Evolutionary conservation across 2,797 vertebrate species (phyloP), one percentile per base, ranked within the genome.

Genomic region (Acestrorhynchus altus): DNA sequence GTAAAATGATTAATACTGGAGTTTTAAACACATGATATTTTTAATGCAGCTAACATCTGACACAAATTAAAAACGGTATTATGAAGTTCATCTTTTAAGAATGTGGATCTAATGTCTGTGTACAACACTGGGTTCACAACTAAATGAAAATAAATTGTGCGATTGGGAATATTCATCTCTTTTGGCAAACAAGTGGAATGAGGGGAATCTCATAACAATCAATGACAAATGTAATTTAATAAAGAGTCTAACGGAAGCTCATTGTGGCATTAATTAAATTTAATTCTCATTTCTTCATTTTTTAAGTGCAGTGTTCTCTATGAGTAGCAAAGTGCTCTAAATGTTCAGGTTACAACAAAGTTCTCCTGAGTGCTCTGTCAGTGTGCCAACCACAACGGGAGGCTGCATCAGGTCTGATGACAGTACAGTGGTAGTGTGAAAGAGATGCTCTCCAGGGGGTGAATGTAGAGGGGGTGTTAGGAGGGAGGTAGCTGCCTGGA

Each of bases 191-290:
- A 52, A 61, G 61, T 31, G 11, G 13, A 12, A 12, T 11, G 44
- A 46, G 44, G 44, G 3, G 11, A 46, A 2, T n/a, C n/a, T n/a
- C n/a, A n/a, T n/a, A n/a, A n/a, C n/a, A n/a, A n/a, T n/a, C n/a
- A n/a, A n/a, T n/a, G n/a, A n/a, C n/a, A n/a, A n/a, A 3, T 12
- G 13, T 46, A 10, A 54, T 65, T 56, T 42, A 44, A 80, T 63
- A 74, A 80, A 80, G 42, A 78, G 68, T 24, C 44, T 59, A 80
- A 67, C 44, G 56, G 74, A 35, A 44, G 73, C 26, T 54, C 74
- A 24, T 18, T 57, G 44, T 71, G 39, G 68, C 26, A 69, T 35
- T 59, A 76, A 72, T 80, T 79, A 78, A 49, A 16, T 49, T 16
- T 16, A 18, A 4, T 1, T 4, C 46, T 49, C 18, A 5, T 16